Base-by-base conservation (phyloP, 2,888 invertebrate genomes). In the Bembecia ichneumoniformis region DNA sequence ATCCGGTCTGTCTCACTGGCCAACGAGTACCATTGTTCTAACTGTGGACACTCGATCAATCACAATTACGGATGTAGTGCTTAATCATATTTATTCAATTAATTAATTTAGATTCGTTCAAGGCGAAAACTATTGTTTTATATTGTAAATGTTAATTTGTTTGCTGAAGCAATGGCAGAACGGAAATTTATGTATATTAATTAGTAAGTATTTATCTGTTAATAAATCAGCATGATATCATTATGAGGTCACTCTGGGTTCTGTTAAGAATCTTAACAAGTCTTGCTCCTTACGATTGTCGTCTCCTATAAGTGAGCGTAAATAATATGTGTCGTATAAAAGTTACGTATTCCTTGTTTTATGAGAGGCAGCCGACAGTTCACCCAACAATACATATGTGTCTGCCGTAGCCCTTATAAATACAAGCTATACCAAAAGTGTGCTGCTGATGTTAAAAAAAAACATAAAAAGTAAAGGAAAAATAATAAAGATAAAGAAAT, bases 31-130 rank as follows among this genome's bases (percentile, higher is more conserved):
- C 57, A 67, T 66, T 68, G 70, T 68, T 64, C 47, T 28, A 28
- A 9, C 7, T 53, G 52, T 50, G 57, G 52, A 53, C 66, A 46
- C 60, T 63, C 75, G 62, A 83, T 84, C 83, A 71, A 83, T 84
- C 84, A 84, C 71, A 74, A 76, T 82, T 80, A 76, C 84, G 82
- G 81, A 81, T 81, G 77, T 81, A 58, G 74, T 70, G 66, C 72
- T 75, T 77, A 72, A 79, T 77, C 77, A 73, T 78, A 76, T 77
- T 77, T 77, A 77, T 76, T 71, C 72, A 70, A 73, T 75, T 75
- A 80, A 81, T 80, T 77, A 78, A 75, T 75, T 78, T 68, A 66
- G 74, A 74, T 74, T 66, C 64, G 68, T 64, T 60, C 80, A 79
- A 77, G 79, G 79, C 74, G 65, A 71, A 57, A 60, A 58, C 54